Base-by-base conservation (phyloP, 2,113 vertebrate genomes). In the Hyaena hyaena region DNA sequence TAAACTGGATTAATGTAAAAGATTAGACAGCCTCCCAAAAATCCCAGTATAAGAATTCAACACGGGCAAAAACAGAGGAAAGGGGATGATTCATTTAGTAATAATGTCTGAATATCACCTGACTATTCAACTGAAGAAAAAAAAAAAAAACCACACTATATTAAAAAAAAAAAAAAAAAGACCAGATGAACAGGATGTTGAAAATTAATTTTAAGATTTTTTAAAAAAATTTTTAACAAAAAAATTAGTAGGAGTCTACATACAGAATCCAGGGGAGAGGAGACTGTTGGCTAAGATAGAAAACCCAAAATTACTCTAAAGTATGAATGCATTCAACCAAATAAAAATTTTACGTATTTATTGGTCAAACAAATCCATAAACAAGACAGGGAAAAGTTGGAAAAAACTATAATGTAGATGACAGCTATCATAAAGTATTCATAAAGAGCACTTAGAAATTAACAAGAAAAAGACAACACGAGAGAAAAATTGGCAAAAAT, bases 181-280 rank as follows among this genome's bases (percentile, higher is more conserved):
- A 35, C 35, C 35, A 35, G 39, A 39, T 39, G 39, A 39, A 39
- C 39, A 43, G 53, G 10, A 89, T 92, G 7, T 95, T 95, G 35
- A 90, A 92, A 95, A 71, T 79, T 45, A 76, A 61, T 93, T 77
- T n/a, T 69, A 95, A 90, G 31, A 10, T 7, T 35, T 33, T 96
- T 88, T 48, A 0, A 45, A 55, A n/a, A 35, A 55, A n/a, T 4
- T n/a, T 35, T 71, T 87, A 69, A 66, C 55, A n/a, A 45, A 94
- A 90, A 76, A 88, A 31, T 77, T 77, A 77, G 21, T 93, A 86
- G 26, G 53, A 45, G 7, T 48, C 74, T 65, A 79, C 43, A 69
- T 80, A 65, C 11, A 80, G 39, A 93, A 93, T 73, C 35, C 35
- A 81, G 43, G n/a, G 3, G 21, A 84, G 5, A 93, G 50, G 66